These are phyloP conservation scores for Panonychus citri DNA, from an alignment of 1,140 invertebrate genomes.

Conservation along the genomic window DNA sequence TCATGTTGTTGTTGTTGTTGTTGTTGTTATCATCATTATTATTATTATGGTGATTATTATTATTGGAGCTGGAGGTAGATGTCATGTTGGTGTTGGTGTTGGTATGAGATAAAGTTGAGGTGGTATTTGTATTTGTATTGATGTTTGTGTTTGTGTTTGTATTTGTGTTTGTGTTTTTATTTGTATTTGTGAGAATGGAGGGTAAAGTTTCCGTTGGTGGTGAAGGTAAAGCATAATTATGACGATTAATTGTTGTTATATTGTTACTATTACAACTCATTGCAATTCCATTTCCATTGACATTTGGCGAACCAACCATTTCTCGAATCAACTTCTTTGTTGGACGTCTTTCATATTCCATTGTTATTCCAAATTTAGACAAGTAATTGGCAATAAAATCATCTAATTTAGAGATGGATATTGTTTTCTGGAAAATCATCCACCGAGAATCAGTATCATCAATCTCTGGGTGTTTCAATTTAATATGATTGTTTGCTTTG, in stretches of 20 bases:
- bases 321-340: neutral
- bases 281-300: no score
- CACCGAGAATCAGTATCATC: conserved; percentile 2
- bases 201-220: no score
- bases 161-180: neutral
- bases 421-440: conserved; percentile 3
- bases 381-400: neutral
- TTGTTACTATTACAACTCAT: neutral
- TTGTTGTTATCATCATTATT: no score
- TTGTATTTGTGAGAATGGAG: neutral
- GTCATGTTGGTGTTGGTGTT: no score
- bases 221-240: neutral
- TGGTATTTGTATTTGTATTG: no score
- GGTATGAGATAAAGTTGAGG: no score
- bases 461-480: conserved; percentile 2
- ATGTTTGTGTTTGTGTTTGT: no score
- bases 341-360: neutral
- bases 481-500: conserved; percentile 5
- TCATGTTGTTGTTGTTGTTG: neutral
- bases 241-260: neutral
- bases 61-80: no score
- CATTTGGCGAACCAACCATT: neutral
- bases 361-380: neutral
- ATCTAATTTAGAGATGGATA: conserved; percentile 4
- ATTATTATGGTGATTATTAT: no score